These are phyloP conservation scores for Drosophila lini DNA, from an alignment of 1,140 invertebrate species.

Conservation along the genomic window DNA sequence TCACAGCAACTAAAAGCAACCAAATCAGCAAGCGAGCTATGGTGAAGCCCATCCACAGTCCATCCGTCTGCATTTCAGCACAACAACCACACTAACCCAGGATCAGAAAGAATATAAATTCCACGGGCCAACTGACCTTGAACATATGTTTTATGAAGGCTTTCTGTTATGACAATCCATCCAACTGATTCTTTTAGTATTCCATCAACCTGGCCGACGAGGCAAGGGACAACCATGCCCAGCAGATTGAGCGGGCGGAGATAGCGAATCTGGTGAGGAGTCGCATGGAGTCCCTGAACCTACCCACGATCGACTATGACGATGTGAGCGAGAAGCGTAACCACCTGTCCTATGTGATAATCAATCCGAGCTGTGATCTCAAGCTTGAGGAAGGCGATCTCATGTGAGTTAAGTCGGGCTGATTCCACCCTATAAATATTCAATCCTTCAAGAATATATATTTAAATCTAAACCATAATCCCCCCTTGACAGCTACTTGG, in stretches of 20 bases:
- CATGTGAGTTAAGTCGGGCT: slow-evolving; percentile 88
- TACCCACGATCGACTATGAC: slow-evolving; percentile 95
- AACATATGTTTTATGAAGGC: background rate
- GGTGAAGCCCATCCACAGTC: slow-evolving; percentile 18
- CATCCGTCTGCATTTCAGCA: slow-evolving; percentile 36
- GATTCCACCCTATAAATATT: background rate
- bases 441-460: too few species aligned
- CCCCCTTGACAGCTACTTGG: slow-evolving; percentile 88
- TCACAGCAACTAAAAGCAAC: slow-evolving; percentile 43
- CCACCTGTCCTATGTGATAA: slow-evolving; percentile 98
- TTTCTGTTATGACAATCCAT: background rate
- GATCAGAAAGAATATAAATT: slow-evolving; percentile 9
- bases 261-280: slow-evolving; percentile 97
- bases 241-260: slow-evolving; percentile 97
- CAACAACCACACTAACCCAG: slow-evolving; percentile 37
- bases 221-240: slow-evolving; percentile 92
- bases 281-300: slow-evolving; percentile 95
- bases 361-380: slow-evolving; percentile 98
- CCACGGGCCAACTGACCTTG: background rate
- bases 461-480: slow-evolving; percentile 15
- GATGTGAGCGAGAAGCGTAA: slow-evolving; percentile 96
- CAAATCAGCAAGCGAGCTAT: slow-evolving; percentile 24
- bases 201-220: slow-evolving; percentile 92
- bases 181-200: slow-evolving; percentile 86
- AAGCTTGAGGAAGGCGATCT: slow-evolving; percentile 98